Evolutionary conservation across 2,113 vertebrate species (phyloP).

Genomic region (Gobio gobio): DNA sequence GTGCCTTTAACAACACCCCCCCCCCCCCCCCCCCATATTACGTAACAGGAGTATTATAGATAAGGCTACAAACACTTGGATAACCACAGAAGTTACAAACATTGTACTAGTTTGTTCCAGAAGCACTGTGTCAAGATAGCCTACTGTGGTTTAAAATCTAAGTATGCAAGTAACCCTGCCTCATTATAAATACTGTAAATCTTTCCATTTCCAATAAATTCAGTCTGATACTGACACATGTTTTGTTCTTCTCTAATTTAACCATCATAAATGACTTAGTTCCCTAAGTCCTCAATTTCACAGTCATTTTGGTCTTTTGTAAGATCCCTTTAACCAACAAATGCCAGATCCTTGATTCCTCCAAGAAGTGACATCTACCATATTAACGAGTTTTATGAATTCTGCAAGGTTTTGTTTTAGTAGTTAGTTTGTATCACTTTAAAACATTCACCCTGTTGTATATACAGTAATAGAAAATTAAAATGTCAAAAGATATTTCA

Average conservation of each 20-base stretch:
- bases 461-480: background rate
- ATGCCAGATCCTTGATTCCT: background rate
- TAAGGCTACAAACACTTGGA: background rate
- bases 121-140: background rate
- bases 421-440: background rate
- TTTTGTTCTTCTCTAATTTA: background rate
- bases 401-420: background rate
- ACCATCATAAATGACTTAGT: background rate
- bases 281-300: background rate
- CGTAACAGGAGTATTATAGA: background rate
- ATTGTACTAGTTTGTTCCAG: background rate
- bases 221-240: too few species aligned
- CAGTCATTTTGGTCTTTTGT: background rate
- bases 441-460: background rate
- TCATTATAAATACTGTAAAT: background rate
- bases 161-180: background rate
- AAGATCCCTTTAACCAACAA: background rate
- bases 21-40: background rate
- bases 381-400: background rate
- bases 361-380: too few species aligned
- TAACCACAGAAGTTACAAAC: background rate
- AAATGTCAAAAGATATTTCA: background rate
- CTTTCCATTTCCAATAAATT: background rate
- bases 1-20: too few species aligned
- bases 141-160: background rate